Evolutionary conservation across 2,113 vertebrate species (phyloP), one percentile per base, ranked within the genome.

Genomic region (Apistogramma diplotaenia): DNA sequence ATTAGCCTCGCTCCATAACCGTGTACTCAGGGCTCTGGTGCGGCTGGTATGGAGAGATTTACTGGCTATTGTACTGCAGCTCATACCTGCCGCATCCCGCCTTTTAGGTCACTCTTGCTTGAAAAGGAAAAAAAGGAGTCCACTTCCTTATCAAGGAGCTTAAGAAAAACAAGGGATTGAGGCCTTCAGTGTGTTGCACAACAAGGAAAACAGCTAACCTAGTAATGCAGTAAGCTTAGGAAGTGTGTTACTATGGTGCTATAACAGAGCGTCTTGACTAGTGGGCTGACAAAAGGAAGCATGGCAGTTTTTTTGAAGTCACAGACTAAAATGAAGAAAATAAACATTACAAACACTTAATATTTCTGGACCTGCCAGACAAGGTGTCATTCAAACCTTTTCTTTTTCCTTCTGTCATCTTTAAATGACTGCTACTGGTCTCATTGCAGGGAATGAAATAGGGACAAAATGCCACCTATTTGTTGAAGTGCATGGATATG

Each of bases 101-200:
- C 76, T 81, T 89, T 85, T 62, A 85, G 85, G 67, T 85, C 86
- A 85, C 67, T 83, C 76, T 80, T 4, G 7, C 33, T 79, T 51
- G 40, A 88, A 88, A 51, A 78, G 61, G 82, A 87, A 78, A 77
- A 87, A 73, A 90, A 59, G 43, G 6, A 85, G 87, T 88, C 75
- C 83, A 91, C 89, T 93, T 93, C 91, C 93, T 88, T 86, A 89
- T 92, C 89, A 89, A 82, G 51, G 43, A 67, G 57, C 76, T 90
- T 86, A 90, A 65, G 67, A 73, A 83, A 61, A 80, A 82, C 51
- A 46, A 79, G 51, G 72, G 71, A 89, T 85, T 87, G 91, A 87
- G 85, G 56, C 37, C 3, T 88, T 78, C 51, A 76, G 1, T 19
- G n/a, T 84, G 87, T 91, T 92, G 83, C 85, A 88, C 87, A 90